Evolutionary conservation across 2,888 invertebrate species (phyloP), one percentile per base, ranked within the genome.

Genomic region (Didymodactylos carnosus): DNA sequence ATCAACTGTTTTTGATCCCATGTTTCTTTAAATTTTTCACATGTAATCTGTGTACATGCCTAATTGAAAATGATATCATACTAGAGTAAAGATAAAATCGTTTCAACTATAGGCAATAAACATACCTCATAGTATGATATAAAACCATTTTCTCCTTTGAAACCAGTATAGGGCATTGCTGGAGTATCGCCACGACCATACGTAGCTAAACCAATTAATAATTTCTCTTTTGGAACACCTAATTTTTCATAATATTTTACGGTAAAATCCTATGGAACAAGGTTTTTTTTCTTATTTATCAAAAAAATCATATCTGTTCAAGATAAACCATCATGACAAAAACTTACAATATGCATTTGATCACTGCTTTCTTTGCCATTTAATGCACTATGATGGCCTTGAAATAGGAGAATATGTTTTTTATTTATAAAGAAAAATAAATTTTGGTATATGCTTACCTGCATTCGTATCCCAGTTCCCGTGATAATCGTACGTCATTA

Each of bases 61-160:
- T 73, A 41, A 53, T 16, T 49, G 5, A 14, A 5, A n/a, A 14
- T 16, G 11, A 39, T 40, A 4, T 23, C n/a, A 35, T 11, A n/a
- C 69, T 51, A 69, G n/a, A n/a, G n/a, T n/a, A n/a, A n/a, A n/a
- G n/a, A n/a, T 10, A 39, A n/a, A 19, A 29, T 43, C 10, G 53
- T 71, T 43, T 72, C 40, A 72, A 62, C 43, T 16, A 40, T 11
- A 23, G 71, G 27, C 27, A 71, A 35, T 5, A 53, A 41, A 73
- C 80, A 79, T 79, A 91, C 91, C 87, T 93, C 93, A 81, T 92
- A 93, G 81, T 92, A 93, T 35, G 93, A 91, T 78, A 93, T 85
- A 80, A 92, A 94, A 76, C 94, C 93, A 78, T 92, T 92, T 83
- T 94, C 93, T 77, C 77, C 74, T 75, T 72, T 74, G 70, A 71